These are phyloP conservation scores for Calonectris borealis DNA, from an alignment of 2,113 vertebrate genomes.

Conservation along the genomic window DNA sequence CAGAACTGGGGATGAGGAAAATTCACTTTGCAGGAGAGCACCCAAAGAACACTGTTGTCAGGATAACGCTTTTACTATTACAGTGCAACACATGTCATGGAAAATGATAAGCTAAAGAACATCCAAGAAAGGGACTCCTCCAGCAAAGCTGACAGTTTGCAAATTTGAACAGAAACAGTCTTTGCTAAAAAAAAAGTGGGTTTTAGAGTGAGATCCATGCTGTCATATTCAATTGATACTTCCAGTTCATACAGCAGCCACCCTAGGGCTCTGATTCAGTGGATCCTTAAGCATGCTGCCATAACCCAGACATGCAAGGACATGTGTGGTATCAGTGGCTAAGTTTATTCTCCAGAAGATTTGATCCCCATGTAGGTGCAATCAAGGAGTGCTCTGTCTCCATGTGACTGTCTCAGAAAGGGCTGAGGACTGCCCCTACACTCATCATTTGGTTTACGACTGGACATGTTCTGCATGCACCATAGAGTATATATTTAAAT, in stretches of 20 bases:
- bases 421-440: neutral
- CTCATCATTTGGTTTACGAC: neutral
- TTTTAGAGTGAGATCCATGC: neutral
- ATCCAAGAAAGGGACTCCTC: neutral
- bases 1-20: neutral
- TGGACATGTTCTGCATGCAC: neutral
- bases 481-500: neutral
- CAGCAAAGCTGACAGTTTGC: neutral
- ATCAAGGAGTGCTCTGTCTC: neutral
- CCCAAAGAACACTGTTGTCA: neutral
- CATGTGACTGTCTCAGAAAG: neutral
- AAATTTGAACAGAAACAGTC: neutral
- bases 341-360: neutral
- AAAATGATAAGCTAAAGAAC: constrained; percentile 26
- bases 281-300: neutral
- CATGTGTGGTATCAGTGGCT: neutral
- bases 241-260: neutral
- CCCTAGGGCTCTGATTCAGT: neutral
- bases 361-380: neutral
- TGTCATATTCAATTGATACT: neutral
- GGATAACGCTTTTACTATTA: neutral
- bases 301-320: neutral
- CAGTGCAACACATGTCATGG: neutral
- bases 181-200: neutral
- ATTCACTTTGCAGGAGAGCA: neutral